Evolutionary conservation across 2,797 vertebrate species (phyloP).

Genomic region (Eleutherodactylus coqui): DNA sequence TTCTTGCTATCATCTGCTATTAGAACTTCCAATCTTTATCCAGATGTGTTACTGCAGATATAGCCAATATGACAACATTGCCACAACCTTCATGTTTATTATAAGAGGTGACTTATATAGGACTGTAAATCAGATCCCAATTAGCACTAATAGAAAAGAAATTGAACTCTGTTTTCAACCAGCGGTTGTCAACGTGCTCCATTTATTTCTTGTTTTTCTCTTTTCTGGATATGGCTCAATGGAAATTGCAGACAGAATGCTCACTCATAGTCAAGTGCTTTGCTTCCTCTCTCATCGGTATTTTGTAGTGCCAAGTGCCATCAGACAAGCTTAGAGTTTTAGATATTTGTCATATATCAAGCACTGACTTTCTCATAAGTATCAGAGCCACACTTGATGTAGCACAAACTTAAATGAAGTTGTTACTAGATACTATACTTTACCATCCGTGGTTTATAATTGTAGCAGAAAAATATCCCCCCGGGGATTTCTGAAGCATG

Average conservation of each 20-base stretch:
- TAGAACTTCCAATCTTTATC: neutral
- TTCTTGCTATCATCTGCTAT: neutral
- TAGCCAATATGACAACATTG: neutral
- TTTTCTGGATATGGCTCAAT: neutral
- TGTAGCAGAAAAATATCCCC: neutral
- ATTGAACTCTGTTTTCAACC: neutral
- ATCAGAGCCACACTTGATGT: neutral
- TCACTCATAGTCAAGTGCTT: neutral
- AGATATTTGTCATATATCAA: neutral
- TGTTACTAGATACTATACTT: neutral
- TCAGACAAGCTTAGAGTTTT: neutral
- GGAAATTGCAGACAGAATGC: neutral
- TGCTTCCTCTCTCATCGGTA: slow-evolving; percentile 6
- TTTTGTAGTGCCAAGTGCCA: slow-evolving; percentile 16
- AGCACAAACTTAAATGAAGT: neutral
- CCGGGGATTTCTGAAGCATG: neutral
- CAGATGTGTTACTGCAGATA: neutral
- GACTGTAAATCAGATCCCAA: neutral
- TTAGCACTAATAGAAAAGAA: neutral
- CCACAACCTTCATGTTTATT: neutral
- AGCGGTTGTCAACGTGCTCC: neutral
- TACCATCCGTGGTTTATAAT: neutral
- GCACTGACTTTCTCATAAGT: neutral
- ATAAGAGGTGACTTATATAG: neutral
- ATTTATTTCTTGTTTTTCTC: neutral